Base-by-base conservation (phyloP, 1,140 invertebrate species). In the Atta colombica region DNA sequence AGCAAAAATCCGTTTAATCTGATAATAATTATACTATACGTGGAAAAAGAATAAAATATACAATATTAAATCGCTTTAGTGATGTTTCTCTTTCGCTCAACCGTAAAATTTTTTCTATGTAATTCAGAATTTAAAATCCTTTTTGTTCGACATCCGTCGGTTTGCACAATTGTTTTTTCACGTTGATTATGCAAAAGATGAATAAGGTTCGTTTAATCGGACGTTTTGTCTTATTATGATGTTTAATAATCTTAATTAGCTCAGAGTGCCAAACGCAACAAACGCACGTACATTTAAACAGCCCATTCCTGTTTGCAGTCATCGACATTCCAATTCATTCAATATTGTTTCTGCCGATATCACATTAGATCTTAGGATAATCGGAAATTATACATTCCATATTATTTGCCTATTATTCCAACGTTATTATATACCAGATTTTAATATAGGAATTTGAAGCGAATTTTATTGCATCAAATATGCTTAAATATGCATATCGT, bases 291-390 rank as follows among this genome's bases (percentile, higher is more conserved):
- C 49, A 16, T 58, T 81, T 39, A n/a, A 69, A 14, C 5, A 10
- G 21, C 2, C 10, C 21, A 31, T 45, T 80, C 16, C 53, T 81
- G 60, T 71, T 81, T 60, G 35, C 53, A 21, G 3, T 5, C 31
- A 16, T 45, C 39, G 51, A 71, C 53, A 71, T 80, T n/a, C 31
- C 21, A 39, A 81, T 81, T 71, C 66, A 81, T 81, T 71, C 66
- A 39, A 81, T 58, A 81, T 58, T 71, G 21, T 71, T 81, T 81
- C 65, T 58, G n/a, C n/a, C 14, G 18, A 51, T 63, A 63, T 58
- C 18, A 55, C 12, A 28, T 81, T 81, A 71, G 6, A 45, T n/a
- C 31, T 81, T 58, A 69, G 65, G 21, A 81, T 81, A 58, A 69
- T 58, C 16, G 49, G n/a, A 69, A 58, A 69, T 58, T 81, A 71